Percentiles rank a stretch among this genome's conserved stretches.
Evolutionary conservation across 2,888 invertebrate genomes (phyloP).

Genomic region (Tipula vernalis): DNA sequence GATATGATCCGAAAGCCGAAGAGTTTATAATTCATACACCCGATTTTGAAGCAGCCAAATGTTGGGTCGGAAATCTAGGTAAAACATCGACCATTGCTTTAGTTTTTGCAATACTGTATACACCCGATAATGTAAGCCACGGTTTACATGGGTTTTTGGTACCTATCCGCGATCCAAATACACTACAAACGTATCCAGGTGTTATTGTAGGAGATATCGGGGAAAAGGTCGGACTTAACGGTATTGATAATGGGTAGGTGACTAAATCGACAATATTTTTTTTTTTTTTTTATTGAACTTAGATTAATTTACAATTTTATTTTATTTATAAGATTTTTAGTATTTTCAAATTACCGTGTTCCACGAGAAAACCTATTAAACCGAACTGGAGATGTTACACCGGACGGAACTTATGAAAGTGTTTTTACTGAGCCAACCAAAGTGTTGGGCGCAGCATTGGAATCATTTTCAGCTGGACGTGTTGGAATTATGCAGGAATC

Average conservation of each 20-base stretch:
- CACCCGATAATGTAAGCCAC: constrained; percentile 61
- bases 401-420: constrained; percentile 76
- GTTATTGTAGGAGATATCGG: constrained; percentile 86
- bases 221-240: constrained; percentile 82
- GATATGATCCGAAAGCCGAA: constrained; percentile 61
- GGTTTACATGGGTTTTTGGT: constrained; percentile 86
- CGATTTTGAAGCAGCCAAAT: constrained; percentile 90
- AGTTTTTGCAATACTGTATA: constrained; percentile 81
- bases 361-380: constrained; percentile 75
- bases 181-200: constrained; percentile 66
- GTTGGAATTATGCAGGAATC: constrained; percentile 52
- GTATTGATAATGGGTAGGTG: constrained; percentile 78
- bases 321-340: constrained; percentile 49
- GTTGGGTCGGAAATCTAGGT: constrained; percentile 88
- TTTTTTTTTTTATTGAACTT: background rate
- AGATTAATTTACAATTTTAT: background rate
- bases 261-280: background rate
- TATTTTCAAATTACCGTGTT: constrained; percentile 79
- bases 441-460: constrained; percentile 72
- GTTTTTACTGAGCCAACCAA: constrained; percentile 81
- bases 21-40: constrained; percentile 85
- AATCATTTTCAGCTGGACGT: constrained; percentile 74
- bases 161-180: constrained; percentile 67
- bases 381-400: constrained; percentile 77
- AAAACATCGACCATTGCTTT: constrained; percentile 76